phyloP scores from a whole-genome alignment of 2,797 vertebrate species.

The Etheostoma perlongum region DNA sequence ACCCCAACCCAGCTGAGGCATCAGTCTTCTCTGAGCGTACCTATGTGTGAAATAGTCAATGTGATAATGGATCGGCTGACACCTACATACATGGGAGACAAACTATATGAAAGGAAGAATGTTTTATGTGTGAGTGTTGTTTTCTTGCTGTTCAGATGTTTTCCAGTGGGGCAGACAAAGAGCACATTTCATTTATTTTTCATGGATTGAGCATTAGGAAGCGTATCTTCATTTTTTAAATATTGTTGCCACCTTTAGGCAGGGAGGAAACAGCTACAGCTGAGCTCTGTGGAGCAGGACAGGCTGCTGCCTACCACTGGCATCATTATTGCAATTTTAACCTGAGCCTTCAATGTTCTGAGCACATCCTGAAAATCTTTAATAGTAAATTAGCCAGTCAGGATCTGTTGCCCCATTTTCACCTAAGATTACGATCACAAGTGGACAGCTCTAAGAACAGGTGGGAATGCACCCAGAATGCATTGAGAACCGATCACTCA shows the following conservation, averaged over 20 bases:
- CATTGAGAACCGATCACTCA: too few relatives aligned
- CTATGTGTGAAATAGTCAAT: slow-evolving; percentile 43
- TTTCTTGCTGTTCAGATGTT: slow-evolving; percentile 20
- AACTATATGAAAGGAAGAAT: slow-evolving; percentile 33
- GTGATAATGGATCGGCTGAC: slow-evolving; percentile 35
- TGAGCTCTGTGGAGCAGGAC: not conserved
- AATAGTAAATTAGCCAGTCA: slow-evolving; percentile 6
- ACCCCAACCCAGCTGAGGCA: slow-evolving; percentile 32
- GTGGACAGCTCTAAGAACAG: too few relatives aligned
- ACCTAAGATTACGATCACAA: too few relatives aligned
- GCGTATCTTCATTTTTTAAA: slow-evolving; percentile 6
- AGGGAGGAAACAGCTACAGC: not conserved
- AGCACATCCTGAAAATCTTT: slow-evolving; percentile 10
- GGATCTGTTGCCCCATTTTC: not conserved
- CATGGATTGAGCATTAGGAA: slow-evolving; percentile 20
- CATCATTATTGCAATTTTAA: slow-evolving; percentile 2
- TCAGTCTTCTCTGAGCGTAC: slow-evolving; percentile 36
- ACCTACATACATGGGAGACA: slow-evolving; percentile 22
- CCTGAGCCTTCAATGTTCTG: slow-evolving; percentile 3
- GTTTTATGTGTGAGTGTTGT: not conserved
- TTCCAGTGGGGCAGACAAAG: slow-evolving; percentile 17
- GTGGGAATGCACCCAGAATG: too few relatives aligned
- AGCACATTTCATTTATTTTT: slow-evolving; percentile 38
- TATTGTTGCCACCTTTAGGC: slow-evolving; percentile 17
- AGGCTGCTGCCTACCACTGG: not conserved